Base-by-base conservation (phyloP, 2,888 invertebrate species). In the Brenthis hecate region DNA sequence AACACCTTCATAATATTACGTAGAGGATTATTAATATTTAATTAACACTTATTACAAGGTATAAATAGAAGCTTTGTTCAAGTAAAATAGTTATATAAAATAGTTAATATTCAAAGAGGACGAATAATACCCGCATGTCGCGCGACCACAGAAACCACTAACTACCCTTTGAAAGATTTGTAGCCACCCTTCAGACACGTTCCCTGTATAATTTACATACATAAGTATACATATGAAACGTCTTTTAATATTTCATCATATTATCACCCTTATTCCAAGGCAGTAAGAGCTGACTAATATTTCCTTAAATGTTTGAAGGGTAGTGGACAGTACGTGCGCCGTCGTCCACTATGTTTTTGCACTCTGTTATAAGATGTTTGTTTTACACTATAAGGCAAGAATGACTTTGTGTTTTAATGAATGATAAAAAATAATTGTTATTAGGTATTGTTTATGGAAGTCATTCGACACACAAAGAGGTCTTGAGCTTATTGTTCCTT, bases 161-260 rank as follows among this genome's bases (percentile, higher is more conserved):
- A 68, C 76, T 73, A 74, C 76, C 80, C 81, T 81, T 81, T 80
- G 78, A 76, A 79, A 80, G 79, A 81, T 81, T 81, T 80, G 71
- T 68, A 65, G 69, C 68, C 68, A 73, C 72, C 75, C 73, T 74
- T 73, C 73, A 72, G 77, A 80, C 77, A 48, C 53, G 68, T 64
- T 68, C 51, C 63, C 56, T 56, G 48, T 36, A 55, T 51, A 60
- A 50, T 58, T 58, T 68, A 66, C 51, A 56, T 56, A 67, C 48
- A 13, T 19, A 56, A 56, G 57, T 56, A 48, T 56, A 62, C 54
- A 62, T 54, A 43, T 19, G 14, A 54, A 62, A 43, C 36, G 51
- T 53, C 60, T 60, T 60, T 50, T 60, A n/a, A 50, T 60, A 50
- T 50, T 43, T 11, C 43, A 53, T 43, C 3, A 53, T 51, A 62